phyloP scores from a whole-genome alignment of 2,797 vertebrate genomes.

The Schizothorax lantsangensis region DNA sequence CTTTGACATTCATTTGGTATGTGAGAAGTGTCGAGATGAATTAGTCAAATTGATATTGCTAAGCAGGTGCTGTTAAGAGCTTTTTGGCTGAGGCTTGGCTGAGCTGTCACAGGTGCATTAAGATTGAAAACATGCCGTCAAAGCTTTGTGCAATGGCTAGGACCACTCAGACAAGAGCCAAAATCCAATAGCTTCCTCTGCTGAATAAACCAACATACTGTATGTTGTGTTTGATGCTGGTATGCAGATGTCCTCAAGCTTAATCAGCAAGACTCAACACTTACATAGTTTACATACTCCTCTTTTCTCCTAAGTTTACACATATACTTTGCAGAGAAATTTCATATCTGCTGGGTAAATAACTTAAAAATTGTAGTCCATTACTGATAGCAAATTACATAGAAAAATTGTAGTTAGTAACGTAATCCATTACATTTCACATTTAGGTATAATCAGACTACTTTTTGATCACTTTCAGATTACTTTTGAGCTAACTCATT shows the following conservation, averaged over 20 bases:
- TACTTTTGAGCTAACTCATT: too few relatives aligned
- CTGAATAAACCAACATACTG: background rate
- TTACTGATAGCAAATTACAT: background rate
- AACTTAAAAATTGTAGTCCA: background rate
- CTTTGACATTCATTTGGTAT: conserved; percentile 47
- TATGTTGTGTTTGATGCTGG: background rate
- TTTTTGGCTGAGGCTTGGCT: conserved; percentile 45
- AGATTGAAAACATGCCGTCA: conserved; percentile 36
- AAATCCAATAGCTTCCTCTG: background rate
- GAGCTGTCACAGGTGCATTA: conserved; percentile 47
- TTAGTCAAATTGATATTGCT: conserved; percentile 15
- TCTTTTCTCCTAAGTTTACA: background rate
- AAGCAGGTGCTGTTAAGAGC: conserved; percentile 23
- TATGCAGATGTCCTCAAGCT: background rate
- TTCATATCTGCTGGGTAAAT: background rate
- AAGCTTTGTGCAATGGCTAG: conserved; percentile 18
- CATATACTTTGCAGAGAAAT: background rate
- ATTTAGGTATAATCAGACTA: background rate
- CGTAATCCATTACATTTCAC: background rate
- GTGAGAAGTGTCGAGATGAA: conserved; percentile 50
- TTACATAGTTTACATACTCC: background rate
- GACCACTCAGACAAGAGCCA: conserved; percentile 26
- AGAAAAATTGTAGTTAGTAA: background rate
- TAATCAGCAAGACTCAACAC: conserved; percentile 11
- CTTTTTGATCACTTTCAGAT: too few relatives aligned